These are phyloP conservation scores for Drosophila nigromelanica DNA, from an alignment of 1,140 invertebrate species.

Conservation along the genomic window DNA sequence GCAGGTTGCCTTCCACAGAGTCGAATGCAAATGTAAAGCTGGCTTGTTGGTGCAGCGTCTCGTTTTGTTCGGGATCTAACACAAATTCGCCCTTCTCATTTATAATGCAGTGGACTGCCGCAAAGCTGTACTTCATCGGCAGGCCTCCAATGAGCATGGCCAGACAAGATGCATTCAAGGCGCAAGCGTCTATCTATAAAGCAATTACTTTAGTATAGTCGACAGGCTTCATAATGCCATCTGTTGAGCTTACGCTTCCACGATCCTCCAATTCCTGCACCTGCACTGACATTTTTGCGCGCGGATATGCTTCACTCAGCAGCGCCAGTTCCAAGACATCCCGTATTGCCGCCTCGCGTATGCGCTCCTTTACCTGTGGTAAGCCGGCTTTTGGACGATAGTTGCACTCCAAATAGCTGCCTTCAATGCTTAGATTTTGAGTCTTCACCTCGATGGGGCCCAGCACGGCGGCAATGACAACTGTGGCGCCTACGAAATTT, in stretches of 20 bases:
- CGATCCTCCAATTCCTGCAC: constrained; percentile 94
- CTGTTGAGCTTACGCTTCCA: constrained; percentile 88
- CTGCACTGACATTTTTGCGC: constrained; percentile 90
- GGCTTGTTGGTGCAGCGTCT: constrained; percentile 84
- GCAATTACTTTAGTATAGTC: constrained; percentile 24
- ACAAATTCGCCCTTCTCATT: constrained; percentile 87
- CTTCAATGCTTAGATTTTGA: constrained; percentile 91
- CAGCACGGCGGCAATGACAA: constrained; percentile 90
- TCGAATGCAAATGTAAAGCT: constrained; percentile 90
- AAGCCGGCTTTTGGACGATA: constrained; percentile 91
- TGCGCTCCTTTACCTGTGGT: constrained; percentile 89
- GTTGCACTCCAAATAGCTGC: constrained; percentile 90
- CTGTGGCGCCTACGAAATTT: constrained; percentile 88
- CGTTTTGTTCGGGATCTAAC: constrained; percentile 87
- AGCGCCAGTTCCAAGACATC: constrained; percentile 91
- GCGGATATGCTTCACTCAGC: constrained; percentile 89
- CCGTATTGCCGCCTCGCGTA: constrained; percentile 90
- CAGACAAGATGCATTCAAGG: constrained; percentile 92
- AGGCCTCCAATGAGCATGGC: constrained; percentile 92
- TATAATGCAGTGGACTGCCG: constrained; percentile 90
- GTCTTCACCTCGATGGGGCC: constrained; percentile 92
- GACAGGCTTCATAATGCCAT: not conserved
- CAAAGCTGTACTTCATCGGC: constrained; percentile 91
- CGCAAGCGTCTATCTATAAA: constrained; percentile 89
- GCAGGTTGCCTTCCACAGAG: constrained; percentile 87